Evolutionary conservation across 2,888 invertebrate genomes (phyloP).

Genomic region (Drosophila parthenogenetica): DNA sequence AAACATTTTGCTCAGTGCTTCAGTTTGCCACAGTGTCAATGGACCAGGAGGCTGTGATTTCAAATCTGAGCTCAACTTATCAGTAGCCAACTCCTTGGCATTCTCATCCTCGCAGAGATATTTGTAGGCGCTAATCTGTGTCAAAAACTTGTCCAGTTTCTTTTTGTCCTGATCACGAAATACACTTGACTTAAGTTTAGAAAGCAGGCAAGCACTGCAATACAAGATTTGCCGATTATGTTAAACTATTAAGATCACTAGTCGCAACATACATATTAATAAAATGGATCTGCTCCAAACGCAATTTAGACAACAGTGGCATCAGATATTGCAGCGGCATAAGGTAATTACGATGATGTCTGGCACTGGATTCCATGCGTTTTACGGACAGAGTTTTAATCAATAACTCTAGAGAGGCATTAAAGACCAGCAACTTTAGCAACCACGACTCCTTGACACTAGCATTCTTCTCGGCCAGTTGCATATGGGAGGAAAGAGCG

Average conservation of each 20-base stretch:
- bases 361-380: neutral
- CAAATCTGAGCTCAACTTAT: constrained; percentile 15
- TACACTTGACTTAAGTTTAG: constrained; percentile 20
- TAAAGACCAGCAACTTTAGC: constrained; percentile 43
- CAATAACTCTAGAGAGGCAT: constrained; percentile 34
- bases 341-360: constrained; percentile 27
- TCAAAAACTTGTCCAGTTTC: constrained; percentile 49
- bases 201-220: constrained; percentile 42
- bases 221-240: neutral
- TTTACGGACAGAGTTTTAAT: constrained; percentile 29
- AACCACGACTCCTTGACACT: constrained; percentile 52
- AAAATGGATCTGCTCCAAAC: constrained; percentile 45
- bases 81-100: neutral
- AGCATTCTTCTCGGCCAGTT: constrained; percentile 29
- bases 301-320: constrained; percentile 34
- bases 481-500: constrained; percentile 41
- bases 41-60: constrained; percentile 52
- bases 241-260: neutral
- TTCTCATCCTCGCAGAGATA: constrained; percentile 49
- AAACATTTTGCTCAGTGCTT: neutral
- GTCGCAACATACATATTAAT: constrained; percentile 38
- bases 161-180: constrained; percentile 12
- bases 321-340: constrained; percentile 33
- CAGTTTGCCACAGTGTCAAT: constrained; percentile 42
- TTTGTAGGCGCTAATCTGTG: constrained; percentile 50